Conservation (phyloP, 2,797 vertebrate species). For the Caiman crocodilus region DNA sequence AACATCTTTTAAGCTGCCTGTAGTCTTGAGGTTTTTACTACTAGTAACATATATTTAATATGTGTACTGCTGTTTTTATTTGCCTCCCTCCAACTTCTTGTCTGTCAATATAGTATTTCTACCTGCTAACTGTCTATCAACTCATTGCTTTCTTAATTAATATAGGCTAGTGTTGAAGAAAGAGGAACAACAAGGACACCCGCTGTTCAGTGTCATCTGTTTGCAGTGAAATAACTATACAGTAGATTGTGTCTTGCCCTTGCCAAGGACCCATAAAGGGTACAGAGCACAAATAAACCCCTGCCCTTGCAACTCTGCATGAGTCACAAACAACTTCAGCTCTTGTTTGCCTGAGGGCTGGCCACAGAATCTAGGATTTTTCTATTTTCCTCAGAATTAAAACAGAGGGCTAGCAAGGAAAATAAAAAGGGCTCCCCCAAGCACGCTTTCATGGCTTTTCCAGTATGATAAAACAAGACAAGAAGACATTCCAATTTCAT, state of each 20-base stretch:
- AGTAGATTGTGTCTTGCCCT: neutral
- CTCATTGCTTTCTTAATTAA: slow-evolving; percentile 59
- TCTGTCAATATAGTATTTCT: slow-evolving; percentile 20
- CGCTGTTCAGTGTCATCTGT: neutral
- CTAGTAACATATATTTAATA: slow-evolving; percentile 53
- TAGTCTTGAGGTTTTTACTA: slow-evolving; percentile 40
- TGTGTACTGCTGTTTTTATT: slow-evolving; percentile 54
- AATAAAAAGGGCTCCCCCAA: neutral
- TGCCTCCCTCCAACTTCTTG: slow-evolving; percentile 33
- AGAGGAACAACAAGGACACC: slow-evolving; percentile 1
- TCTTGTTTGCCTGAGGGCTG: neutral
- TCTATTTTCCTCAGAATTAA: neutral
- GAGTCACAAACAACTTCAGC: neutral
- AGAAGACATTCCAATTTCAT: neutral
- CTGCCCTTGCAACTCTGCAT: neutral
- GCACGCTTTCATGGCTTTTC: neutral
- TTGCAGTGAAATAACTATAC: slow-evolving; percentile 14
- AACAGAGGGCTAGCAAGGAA: neutral
- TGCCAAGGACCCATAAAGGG: fast-evolving
- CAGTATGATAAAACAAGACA: neutral
- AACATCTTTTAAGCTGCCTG: slow-evolving; percentile 69
- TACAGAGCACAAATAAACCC: neutral
- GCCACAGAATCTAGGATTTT: neutral
- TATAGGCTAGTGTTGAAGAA: slow-evolving; percentile 2
- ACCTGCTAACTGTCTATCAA: slow-evolving; percentile 23